Evolutionary conservation across 2,888 invertebrate genomes (phyloP), one percentile per base, ranked within the genome.

Genomic region (Desoria tigrina): DNA sequence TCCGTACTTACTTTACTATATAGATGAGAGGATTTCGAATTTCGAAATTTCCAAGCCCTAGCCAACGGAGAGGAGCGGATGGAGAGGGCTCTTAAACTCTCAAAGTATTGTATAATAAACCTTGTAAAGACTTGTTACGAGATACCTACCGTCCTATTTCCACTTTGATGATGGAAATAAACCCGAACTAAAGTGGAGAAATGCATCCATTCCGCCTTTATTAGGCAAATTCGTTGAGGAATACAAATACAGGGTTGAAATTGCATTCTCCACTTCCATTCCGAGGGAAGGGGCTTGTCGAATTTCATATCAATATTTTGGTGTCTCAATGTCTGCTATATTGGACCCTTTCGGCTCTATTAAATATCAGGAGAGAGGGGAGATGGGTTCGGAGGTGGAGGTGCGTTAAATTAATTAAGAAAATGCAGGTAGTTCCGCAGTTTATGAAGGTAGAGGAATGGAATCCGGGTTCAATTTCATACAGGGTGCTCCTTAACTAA

Each of bases 381-480:
- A 45, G 45, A 6, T 45, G n/a, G 16, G 9, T 6, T 45, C 21
- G n/a, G 45, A 9, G 23, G 51, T 11, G 14, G 24, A 14, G 24
- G 14, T 21, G 49, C 9, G 14, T 3, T 24, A 51, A 51, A 51
- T 51, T 51, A 51, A 51, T 51, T 51, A 51, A 26, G 51, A 51
- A 24, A 51, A 51, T 51, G 51, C 51, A 51, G 51, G 51, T 23
- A 23, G 14, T 11, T 21, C 14, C 18, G 7, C 6, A 24, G 51
- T 51, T 26, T 18, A 45, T 21, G 45, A 45, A 7, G 32, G 11
- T 32, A 32, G 32, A 32, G 32, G 32, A 4, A 32, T 32, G n/a
- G n/a, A n/a, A n/a, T n/a, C n/a, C n/a, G n/a, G n/a, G n/a, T n/a
- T n/a, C n/a, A n/a, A n/a, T n/a, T 7, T 32, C 11, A 32, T 11